phyloP scores from a whole-genome alignment of 2,888 invertebrate genomes.

The Synanthedon formicaeformis region DNA sequence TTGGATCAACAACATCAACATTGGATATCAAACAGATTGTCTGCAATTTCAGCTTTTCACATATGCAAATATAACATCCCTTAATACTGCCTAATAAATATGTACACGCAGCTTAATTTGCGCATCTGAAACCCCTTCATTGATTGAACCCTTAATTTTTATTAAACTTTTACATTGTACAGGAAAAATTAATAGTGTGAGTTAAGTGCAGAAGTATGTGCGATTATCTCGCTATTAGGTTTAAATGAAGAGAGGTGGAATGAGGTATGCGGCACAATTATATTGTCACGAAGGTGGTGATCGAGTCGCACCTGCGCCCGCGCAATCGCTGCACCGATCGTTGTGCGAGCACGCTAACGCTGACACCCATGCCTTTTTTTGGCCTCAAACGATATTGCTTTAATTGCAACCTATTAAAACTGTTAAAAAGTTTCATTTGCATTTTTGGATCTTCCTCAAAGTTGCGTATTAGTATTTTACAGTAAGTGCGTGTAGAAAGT shows the following conservation, averaged over 20 bases:
- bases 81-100: too few species aligned
- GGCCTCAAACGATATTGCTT: not conserved
- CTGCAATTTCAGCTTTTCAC: too few species aligned
- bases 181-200: too few species aligned
- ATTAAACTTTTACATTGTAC: too few species aligned
- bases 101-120: too few species aligned
- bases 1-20: too few species aligned
- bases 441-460: too few species aligned
- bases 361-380: conserved; percentile 1
- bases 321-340: conserved; percentile 29
- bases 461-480: too few species aligned
- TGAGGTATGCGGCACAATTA: conserved; percentile 64
- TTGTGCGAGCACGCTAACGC: conserved; percentile 34
- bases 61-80: too few species aligned
- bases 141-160: not conserved
- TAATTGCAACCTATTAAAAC: not conserved
- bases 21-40: too few species aligned
- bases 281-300: conserved; percentile 58
- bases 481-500: too few species aligned
- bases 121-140: too few species aligned
- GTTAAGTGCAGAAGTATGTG: conserved; percentile 15
- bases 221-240: conserved; percentile 67
- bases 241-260: conserved; percentile 60
- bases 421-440: not conserved
- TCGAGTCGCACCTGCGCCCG: conserved; percentile 24